Evolutionary conservation across 2,113 vertebrate genomes (phyloP).

Genomic region (Maylandia zebra): DNA sequence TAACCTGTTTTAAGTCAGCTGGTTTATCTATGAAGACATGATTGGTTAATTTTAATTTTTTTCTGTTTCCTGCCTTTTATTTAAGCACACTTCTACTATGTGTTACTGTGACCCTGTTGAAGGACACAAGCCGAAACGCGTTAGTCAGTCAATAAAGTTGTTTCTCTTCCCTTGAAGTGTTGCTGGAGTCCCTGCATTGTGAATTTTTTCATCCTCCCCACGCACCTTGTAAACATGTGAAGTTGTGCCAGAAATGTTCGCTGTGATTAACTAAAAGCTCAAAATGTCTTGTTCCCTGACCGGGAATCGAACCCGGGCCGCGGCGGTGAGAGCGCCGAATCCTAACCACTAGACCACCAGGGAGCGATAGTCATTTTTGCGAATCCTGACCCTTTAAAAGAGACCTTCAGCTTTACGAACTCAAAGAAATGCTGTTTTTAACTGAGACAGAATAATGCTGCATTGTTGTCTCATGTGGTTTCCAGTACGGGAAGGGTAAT

Average conservation of each 20-base stretch:
- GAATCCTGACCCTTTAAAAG: accelerated
- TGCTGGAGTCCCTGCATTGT: neutral
- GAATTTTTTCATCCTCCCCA: neutral
- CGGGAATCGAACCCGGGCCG: conserved; percentile 64
- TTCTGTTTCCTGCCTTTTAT: neutral
- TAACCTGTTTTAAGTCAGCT: neutral
- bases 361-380: accelerated
- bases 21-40: neutral
- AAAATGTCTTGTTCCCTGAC: neutral
- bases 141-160: neutral
- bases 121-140: neutral
- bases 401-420: neutral
- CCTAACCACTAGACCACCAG: conserved; percentile 73
- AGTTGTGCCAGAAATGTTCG: neutral
- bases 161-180: neutral
- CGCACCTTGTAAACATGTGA: neutral
- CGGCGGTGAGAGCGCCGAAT: conserved; percentile 66
- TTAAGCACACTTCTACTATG: neutral
- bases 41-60: neutral
- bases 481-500: neutral
- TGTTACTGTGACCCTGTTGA: neutral
- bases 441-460: neutral
- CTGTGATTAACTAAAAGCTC: neutral
- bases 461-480: neutral
- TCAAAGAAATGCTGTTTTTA: neutral